Evolutionary conservation across 1,140 invertebrate species (phyloP).

Genomic region (Drosophila rhopaloa): DNA sequence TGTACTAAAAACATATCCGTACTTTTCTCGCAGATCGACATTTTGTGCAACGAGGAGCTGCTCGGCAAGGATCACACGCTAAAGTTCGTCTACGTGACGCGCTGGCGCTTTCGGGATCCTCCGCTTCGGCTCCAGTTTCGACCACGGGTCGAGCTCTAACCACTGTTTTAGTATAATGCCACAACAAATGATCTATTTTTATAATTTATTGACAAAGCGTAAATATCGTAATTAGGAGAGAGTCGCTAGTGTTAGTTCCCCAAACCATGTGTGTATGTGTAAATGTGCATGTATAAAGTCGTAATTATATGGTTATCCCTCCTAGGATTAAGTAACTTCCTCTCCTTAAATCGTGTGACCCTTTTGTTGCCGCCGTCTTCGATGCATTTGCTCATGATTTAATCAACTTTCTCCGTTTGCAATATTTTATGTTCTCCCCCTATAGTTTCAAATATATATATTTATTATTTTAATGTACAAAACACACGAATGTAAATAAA

Average conservation of each 20-base stretch:
- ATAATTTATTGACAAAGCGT: conserved; percentile 78
- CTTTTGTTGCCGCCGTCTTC: conserved; percentile 32
- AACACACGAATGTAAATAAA: conserved; percentile 78
- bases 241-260: conserved; percentile 56
- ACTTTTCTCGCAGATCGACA: conserved; percentile 91
- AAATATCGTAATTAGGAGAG: conserved; percentile 63
- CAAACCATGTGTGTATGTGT: conserved; percentile 58
- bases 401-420: conserved; percentile 66
- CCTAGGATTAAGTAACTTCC: conserved; percentile 59
- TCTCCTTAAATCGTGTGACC: conserved; percentile 59
- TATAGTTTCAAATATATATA: conserved; percentile 64
- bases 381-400: conserved; percentile 59
- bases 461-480: conserved; percentile 79
- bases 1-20: not conserved
- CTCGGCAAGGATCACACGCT: conserved; percentile 99
- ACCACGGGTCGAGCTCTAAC: conserved; percentile 87
- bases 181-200: conserved; percentile 77
- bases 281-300: conserved; percentile 73
- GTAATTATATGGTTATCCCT: conserved; percentile 56
- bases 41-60: conserved; percentile 99
- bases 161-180: conserved; percentile 53
- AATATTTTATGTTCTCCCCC: conserved; percentile 65
- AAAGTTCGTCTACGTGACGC: conserved; percentile 98
- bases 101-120: conserved; percentile 97
- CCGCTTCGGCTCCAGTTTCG: conserved; percentile 93